Conservation (phyloP, 2,113 vertebrate genomes). For the Hypomesus transpacificus region DNA sequence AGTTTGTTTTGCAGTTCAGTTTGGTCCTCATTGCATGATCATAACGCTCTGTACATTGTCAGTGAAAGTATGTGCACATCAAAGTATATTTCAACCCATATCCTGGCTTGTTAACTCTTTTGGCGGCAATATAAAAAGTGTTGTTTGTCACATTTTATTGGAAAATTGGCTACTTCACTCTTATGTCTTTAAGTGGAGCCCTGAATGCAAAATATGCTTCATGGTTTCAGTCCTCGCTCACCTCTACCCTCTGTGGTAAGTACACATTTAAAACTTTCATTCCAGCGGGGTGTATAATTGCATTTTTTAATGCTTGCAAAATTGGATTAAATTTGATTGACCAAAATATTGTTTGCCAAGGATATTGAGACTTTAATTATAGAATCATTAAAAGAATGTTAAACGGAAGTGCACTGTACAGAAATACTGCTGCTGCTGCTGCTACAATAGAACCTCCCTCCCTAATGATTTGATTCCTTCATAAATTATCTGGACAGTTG, state of each 20-base stretch:
- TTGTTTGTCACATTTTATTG: slow-evolving; percentile 56
- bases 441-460: slow-evolving; percentile 68
- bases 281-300: slow-evolving; percentile 63
- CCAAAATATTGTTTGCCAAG: slow-evolving; percentile 29
- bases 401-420: slow-evolving; percentile 57
- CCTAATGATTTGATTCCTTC: slow-evolving; percentile 61
- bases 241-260: slow-evolving; percentile 66
- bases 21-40: slow-evolving; percentile 64
- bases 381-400: slow-evolving; percentile 29
- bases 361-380: slow-evolving; percentile 29
- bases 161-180: slow-evolving; percentile 62
- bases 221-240: slow-evolving; percentile 66
- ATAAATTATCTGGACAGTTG: slow-evolving; percentile 62
- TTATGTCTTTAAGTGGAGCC: slow-evolving; percentile 66
- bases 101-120: slow-evolving; percentile 44
- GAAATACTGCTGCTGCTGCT: slow-evolving; percentile 58
- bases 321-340: slow-evolving; percentile 32
- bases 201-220: slow-evolving; percentile 65
- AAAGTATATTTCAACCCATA: slow-evolving; percentile 42
- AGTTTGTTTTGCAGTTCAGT: slow-evolving; percentile 50
- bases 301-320: slow-evolving; percentile 52
- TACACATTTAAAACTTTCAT: slow-evolving; percentile 70
- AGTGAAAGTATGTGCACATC: slow-evolving; percentile 55
- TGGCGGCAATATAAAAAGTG: slow-evolving; percentile 39
- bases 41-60: slow-evolving; percentile 54